Conservation (phyloP, 2,888 invertebrate genomes). For the Silvanus unidentatus region DNA sequence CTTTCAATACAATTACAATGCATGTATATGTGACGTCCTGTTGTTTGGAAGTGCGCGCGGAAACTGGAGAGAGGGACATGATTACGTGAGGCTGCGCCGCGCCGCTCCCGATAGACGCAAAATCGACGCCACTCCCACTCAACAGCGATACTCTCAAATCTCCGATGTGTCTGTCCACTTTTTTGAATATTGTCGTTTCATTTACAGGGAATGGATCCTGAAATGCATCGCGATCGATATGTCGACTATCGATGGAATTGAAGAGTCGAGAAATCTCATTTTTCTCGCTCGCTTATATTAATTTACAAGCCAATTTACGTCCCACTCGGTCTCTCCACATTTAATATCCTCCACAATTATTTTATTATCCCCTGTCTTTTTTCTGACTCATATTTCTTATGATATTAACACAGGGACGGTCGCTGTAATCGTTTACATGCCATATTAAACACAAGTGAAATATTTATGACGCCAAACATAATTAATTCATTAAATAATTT, state of each 20-base stretch:
- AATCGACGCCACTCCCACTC: conserved; percentile 42
- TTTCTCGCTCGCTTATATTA: conserved; percentile 15
- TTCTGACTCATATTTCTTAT: conserved; percentile 2
- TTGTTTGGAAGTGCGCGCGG: conserved; percentile 41
- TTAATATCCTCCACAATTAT: conserved; percentile 3
- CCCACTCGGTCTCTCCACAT: conserved; percentile 1
- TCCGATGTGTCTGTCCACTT: too few species aligned
- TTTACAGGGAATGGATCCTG: too few species aligned
- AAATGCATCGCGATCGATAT: conserved; percentile 18
- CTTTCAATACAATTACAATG: too few species aligned
- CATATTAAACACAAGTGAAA: too few species aligned
- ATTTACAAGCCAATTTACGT: conserved; percentile 24
- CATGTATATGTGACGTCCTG: conserved; percentile 31
- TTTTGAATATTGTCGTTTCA: too few species aligned
- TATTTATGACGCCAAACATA: too few species aligned
- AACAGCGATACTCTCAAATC: conserved; percentile 36
- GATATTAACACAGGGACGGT: too few species aligned
- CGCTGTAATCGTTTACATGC: too few species aligned
- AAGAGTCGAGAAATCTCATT: too few species aligned
- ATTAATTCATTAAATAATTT: too few species aligned
- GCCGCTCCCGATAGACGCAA: conserved; percentile 31
- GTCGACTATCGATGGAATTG: background rate
- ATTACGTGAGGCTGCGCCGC: conserved; percentile 40
- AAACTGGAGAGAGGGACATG: conserved; percentile 40
- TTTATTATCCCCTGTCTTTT: background rate